Evolutionary conservation across 2,113 vertebrate genomes (phyloP).

Genomic region (Scalopus aquaticus): DNA sequence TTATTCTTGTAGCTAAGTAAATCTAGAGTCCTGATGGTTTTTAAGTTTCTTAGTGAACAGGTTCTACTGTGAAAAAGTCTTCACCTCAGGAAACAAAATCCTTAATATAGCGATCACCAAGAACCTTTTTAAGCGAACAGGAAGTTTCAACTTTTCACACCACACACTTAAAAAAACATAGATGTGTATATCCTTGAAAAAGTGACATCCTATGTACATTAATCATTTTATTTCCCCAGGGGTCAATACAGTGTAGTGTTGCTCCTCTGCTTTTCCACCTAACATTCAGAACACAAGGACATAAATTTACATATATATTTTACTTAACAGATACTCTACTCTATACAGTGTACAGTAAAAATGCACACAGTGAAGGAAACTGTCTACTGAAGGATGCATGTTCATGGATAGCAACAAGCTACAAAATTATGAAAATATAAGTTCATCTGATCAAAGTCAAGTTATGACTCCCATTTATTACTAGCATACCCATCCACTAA

Average conservation of each 20-base stretch:
- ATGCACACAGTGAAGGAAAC: conserved; percentile 66
- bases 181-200: conserved; percentile 70
- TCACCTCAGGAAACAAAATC: conserved; percentile 72
- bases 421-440: conserved; percentile 54
- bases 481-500: background rate
- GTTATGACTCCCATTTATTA: conserved; percentile 52
- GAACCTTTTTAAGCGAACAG: conserved; percentile 70
- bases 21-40: conserved; percentile 57
- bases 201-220: conserved; percentile 73
- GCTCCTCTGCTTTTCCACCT: conserved; percentile 77
- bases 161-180: conserved; percentile 70
- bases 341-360: conserved; percentile 65
- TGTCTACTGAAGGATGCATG: background rate
- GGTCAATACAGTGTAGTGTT: conserved; percentile 76
- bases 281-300: conserved; percentile 78
- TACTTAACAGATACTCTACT: conserved; percentile 55
- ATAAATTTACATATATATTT: conserved; percentile 59
- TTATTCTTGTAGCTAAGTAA: conserved; percentile 13
- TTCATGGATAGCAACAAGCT: conserved; percentile 36
- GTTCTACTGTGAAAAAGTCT: conserved; percentile 66
- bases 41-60: conserved; percentile 32
- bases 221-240: conserved; percentile 73
- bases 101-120: conserved; percentile 69
- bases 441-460: conserved; percentile 56
- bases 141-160: conserved; percentile 72